These are phyloP conservation scores for Crenichthys baileyi DNA, from an alignment of 2,797 vertebrate genomes.

Conservation along the genomic window DNA sequence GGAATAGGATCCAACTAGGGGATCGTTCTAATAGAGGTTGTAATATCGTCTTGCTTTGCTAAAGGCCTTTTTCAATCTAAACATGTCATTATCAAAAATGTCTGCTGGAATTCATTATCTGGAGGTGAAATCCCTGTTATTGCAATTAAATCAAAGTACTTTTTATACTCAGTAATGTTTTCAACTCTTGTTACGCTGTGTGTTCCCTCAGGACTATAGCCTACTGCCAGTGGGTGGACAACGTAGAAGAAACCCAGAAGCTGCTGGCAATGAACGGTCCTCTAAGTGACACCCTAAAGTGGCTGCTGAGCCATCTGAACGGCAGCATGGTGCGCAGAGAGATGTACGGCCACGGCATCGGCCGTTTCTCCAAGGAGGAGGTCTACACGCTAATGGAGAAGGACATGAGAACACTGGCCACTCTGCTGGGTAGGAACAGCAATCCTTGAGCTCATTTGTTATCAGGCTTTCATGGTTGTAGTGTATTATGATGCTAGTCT, in stretches of 20 bases:
- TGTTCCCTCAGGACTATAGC: constrained; percentile 87
- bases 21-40: neutral
- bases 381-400: constrained; percentile 97
- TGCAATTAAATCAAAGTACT: neutral
- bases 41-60: constrained; percentile 7
- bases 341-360: constrained; percentile 97
- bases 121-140: neutral
- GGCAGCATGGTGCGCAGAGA: constrained; percentile 94
- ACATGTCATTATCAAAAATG: constrained; percentile 5
- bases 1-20: neutral
- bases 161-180: neutral
- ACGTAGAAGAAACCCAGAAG: constrained; percentile 93
- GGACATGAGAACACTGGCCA: constrained; percentile 94
- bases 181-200: neutral
- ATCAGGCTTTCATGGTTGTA: neutral
- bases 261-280: constrained; percentile 92
- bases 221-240: constrained; percentile 99
- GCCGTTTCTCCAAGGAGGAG: constrained; percentile 94
- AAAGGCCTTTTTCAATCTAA: neutral
- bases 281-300: constrained; percentile 92
- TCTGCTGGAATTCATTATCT: neutral
- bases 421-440: constrained; percentile 86
- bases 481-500: too few relatives aligned
- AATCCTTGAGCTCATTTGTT: too few relatives aligned
- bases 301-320: constrained; percentile 94